These are phyloP conservation scores for Pogonocichla stellata DNA, from an alignment of 2,113 vertebrate species.

Conservation along the genomic window DNA sequence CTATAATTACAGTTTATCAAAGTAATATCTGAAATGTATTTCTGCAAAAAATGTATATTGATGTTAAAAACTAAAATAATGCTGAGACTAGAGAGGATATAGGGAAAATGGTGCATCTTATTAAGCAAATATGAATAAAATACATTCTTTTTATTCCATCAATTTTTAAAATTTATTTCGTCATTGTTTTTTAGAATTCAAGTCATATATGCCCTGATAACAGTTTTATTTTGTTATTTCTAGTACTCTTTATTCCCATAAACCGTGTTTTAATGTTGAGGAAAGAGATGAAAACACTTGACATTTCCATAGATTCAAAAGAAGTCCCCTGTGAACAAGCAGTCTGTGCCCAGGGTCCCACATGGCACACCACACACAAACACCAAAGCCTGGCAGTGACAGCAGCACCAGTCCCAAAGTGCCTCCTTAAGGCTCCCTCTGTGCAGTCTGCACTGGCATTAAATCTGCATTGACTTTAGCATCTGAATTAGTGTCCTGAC, in stretches of 20 bases:
- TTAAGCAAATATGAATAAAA: not conserved
- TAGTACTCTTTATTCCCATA: not conserved
- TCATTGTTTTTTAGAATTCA: not conserved
- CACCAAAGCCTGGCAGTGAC: not conserved
- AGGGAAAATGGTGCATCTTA: not conserved
- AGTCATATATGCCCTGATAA: not conserved
- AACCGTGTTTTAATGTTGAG: not conserved
- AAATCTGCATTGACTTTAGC: not conserved
- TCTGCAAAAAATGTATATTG: not conserved
- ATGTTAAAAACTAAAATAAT: not conserved
- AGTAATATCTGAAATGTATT: not conserved
- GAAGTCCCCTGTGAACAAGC: not conserved
- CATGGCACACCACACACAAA: accelerated
- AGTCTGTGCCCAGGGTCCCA: not conserved
- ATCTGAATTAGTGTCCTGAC: not conserved
- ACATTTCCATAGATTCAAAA: not conserved
- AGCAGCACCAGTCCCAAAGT: not conserved
- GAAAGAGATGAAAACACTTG: not conserved
- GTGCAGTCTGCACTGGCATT: not conserved
- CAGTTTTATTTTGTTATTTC: not conserved
- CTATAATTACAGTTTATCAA: not conserved
- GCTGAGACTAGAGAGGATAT: not conserved
- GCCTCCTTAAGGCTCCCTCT: not conserved
- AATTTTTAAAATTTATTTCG: not conserved
- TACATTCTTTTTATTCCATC: not conserved